These are phyloP conservation scores for Aphidoletes aphidimyza DNA, from an alignment of 2,888 invertebrate species.

Conservation along the genomic window DNA sequence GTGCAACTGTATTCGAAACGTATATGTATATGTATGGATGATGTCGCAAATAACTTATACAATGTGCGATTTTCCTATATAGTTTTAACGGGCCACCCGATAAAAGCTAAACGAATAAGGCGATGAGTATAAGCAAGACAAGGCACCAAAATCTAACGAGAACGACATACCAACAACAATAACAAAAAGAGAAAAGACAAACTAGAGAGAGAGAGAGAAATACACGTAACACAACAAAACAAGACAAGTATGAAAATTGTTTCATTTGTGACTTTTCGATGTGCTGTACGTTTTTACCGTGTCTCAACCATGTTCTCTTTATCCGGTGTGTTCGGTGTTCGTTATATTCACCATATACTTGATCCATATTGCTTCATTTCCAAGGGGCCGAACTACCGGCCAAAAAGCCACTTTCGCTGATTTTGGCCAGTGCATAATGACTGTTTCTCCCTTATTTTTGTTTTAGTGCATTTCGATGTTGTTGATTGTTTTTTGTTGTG, in stretches of 20 bases:
- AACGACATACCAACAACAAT: not conserved
- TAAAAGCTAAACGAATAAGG: not conserved
- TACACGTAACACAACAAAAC: not conserved
- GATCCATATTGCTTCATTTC: not conserved
- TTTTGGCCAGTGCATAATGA: too few species aligned
- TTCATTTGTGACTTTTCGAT: constrained; percentile 36
- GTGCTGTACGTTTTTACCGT: constrained; percentile 7
- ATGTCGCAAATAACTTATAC: not conserved
- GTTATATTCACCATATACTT: not conserved
- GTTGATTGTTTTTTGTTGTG: too few species aligned
- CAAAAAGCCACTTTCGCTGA: too few species aligned
- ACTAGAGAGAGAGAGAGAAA: too few species aligned
- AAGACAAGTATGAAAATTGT: constrained; percentile 25
- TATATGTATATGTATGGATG: not conserved
- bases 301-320: not conserved
- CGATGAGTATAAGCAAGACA: not conserved
- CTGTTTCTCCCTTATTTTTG: too few species aligned
- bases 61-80: not conserved
- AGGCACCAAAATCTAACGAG: not conserved
- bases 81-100: not conserved
- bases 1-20: too few species aligned
- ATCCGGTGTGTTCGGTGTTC: not conserved
- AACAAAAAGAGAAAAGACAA: not conserved
- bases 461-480: too few species aligned
- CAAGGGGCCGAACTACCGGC: too few species aligned